Evolutionary conservation across 2,113 vertebrate genomes (phyloP).

Genomic region (Melanostigma gelatinosum): DNA sequence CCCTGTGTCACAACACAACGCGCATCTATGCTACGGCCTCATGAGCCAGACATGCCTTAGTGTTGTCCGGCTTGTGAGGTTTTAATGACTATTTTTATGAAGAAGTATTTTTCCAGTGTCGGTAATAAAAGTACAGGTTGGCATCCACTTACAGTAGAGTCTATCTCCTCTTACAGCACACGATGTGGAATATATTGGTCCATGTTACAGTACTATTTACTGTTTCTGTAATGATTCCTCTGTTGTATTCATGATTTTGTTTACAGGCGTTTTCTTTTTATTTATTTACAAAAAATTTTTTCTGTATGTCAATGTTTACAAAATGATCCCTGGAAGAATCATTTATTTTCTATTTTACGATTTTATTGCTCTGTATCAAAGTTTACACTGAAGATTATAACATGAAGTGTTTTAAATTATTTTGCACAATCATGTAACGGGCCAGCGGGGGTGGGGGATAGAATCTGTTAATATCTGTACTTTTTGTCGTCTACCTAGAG

Average conservation of each 20-base stretch:
- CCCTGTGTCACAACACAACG: conserved; percentile 35
- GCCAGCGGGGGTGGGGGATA: conserved; percentile 45
- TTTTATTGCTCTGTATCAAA: conserved; percentile 67
- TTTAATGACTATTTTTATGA: conserved; percentile 79
- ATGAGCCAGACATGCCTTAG: conserved; percentile 37
- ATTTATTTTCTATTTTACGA: conserved; percentile 31
- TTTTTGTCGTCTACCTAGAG: conserved; percentile 68
- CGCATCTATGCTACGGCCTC: conserved; percentile 55
- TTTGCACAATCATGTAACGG: conserved; percentile 79
- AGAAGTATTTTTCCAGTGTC: conserved; percentile 81
- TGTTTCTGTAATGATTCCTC: conserved; percentile 57
- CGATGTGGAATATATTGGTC: conserved; percentile 62
- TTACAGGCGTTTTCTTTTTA: conserved; percentile 35
- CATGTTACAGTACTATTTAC: conserved; percentile 67
- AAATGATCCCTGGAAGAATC: conserved; percentile 64
- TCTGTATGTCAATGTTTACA: conserved; percentile 77
- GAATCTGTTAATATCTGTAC: conserved; percentile 68
- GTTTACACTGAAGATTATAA: conserved; percentile 75
- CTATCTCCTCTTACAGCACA: conserved; percentile 58
- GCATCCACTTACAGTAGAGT: conserved; percentile 49
- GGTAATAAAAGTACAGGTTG: conserved; percentile 72
- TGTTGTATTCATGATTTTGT: conserved; percentile 66
- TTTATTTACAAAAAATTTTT: conserved; percentile 47
- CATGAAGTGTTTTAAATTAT: conserved; percentile 74
- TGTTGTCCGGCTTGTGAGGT: conserved; percentile 44